These are phyloP conservation scores for Ganaspis sp. DNA, from an alignment of 1,140 invertebrate species.

Conservation along the genomic window DNA sequence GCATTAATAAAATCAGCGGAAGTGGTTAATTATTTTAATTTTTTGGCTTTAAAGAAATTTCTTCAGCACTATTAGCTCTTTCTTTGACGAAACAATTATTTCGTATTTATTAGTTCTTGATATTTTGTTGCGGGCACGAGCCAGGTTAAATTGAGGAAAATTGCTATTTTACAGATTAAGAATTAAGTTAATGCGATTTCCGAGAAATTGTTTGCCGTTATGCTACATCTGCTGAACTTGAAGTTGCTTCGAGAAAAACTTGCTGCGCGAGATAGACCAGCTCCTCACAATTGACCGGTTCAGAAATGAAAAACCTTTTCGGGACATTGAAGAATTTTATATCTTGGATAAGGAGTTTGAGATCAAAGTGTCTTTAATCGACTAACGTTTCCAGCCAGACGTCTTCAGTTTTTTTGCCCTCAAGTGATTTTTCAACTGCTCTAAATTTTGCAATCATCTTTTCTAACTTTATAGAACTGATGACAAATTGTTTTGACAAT, in stretches of 20 bases:
- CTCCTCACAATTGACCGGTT: slow-evolving; percentile 2
- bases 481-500: no score
- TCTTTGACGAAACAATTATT: background rate
- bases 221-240: background rate
- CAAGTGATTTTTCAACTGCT: background rate
- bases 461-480: no score
- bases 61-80: background rate
- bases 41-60: no score
- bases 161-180: background rate
- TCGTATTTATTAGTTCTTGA: background rate
- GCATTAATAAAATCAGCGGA: no score
- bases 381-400: background rate
- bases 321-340: slow-evolving; percentile 8
- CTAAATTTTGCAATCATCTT: no score
- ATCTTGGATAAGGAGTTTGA: slow-evolving; percentile 17
- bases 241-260: slow-evolving; percentile 18
- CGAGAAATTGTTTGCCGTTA: slow-evolving; percentile 15
- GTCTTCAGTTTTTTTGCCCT: background rate
- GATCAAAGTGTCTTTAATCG: slow-evolving; percentile 3
- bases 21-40: no score
- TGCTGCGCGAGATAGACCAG: background rate
- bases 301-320: slow-evolving; percentile 27
- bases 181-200: background rate
- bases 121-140: background rate
- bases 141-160: background rate